Evolutionary conservation across 2,113 vertebrate genomes (phyloP).

Genomic region (Podocnemis expansa): DNA sequence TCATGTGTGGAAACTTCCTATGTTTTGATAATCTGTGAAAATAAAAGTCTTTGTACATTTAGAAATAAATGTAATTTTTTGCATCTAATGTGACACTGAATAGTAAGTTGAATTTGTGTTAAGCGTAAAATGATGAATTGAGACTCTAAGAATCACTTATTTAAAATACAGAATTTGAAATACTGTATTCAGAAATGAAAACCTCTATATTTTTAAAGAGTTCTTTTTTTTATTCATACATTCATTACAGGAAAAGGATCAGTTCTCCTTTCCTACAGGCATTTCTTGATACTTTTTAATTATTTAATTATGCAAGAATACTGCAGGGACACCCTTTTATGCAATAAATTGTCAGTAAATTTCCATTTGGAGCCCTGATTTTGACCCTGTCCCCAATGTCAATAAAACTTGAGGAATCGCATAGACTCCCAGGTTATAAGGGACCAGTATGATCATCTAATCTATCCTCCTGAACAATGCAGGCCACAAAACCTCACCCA

Average conservation of each 20-base stretch:
- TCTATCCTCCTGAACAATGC: too few relatives aligned
- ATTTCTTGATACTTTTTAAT: neutral
- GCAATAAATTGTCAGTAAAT: neutral
- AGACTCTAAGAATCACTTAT: conserved; percentile 21
- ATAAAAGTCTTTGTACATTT: conserved; percentile 22
- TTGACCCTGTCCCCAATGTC: neutral
- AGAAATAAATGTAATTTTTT: conserved; percentile 37
- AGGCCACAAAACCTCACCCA: too few relatives aligned
- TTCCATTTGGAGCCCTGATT: neutral
- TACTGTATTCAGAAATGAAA: conserved; percentile 52
- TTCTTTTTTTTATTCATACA: conserved; percentile 44
- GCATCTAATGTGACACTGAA: conserved; percentile 21
- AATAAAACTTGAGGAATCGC: too few relatives aligned
- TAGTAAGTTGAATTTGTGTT: neutral
- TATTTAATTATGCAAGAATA: neutral
- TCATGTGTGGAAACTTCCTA: conserved; percentile 11
- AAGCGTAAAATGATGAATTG: neutral
- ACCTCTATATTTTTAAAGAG: conserved; percentile 59
- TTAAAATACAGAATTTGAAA: conserved; percentile 4
- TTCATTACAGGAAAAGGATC: conserved; percentile 41
- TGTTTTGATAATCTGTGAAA: conserved; percentile 2
- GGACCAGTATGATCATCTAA: too few relatives aligned
- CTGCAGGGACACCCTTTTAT: neutral
- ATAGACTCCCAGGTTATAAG: too few relatives aligned
- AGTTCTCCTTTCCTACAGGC: conserved; percentile 11